Conservation (phyloP, 1,140 invertebrate genomes). For the Drosophila takahashii region DNA sequence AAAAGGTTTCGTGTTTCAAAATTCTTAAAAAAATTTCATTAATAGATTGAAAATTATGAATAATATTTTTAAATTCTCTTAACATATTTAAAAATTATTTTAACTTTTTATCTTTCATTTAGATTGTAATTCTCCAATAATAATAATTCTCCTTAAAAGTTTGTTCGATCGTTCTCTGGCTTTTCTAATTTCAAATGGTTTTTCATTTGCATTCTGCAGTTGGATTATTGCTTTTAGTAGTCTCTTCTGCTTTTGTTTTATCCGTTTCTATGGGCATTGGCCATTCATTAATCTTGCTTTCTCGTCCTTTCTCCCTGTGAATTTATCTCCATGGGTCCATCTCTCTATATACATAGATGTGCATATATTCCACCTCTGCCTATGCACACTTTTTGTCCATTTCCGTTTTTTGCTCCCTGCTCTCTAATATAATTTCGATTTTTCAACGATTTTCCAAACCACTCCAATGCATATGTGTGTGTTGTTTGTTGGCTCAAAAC, state of each 20-base stretch:
- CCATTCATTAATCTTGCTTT: conserved; percentile 18
- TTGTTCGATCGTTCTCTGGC: not conserved
- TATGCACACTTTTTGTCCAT: conserved; percentile 40
- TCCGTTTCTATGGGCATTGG: conserved; percentile 3
- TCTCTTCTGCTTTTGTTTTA: not conserved
- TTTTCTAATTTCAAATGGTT: conserved; percentile 28
- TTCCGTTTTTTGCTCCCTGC: conserved; percentile 49
- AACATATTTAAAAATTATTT: no score
- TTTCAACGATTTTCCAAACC: conserved; percentile 34
- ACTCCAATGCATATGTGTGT: not conserved
- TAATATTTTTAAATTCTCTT: no score
- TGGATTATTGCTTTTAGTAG: not conserved
- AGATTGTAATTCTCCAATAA: no score
- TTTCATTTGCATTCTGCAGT: conserved; percentile 18
- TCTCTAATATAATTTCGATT: conserved; percentile 73
- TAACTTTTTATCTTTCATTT: no score
- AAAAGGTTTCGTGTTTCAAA: no score
- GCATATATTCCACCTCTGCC: conserved; percentile 8
- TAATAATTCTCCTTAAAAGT: no score
- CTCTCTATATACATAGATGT: not conserved
- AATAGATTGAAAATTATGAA: no score
- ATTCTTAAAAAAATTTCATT: no score
- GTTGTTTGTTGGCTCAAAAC: conserved; percentile 45
- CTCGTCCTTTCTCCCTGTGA: not conserved
- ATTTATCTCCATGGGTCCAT: conserved; percentile 13